Base-by-base conservation (phyloP, 2,888 invertebrate genomes). In the Lasioglossum pauxillum region DNA sequence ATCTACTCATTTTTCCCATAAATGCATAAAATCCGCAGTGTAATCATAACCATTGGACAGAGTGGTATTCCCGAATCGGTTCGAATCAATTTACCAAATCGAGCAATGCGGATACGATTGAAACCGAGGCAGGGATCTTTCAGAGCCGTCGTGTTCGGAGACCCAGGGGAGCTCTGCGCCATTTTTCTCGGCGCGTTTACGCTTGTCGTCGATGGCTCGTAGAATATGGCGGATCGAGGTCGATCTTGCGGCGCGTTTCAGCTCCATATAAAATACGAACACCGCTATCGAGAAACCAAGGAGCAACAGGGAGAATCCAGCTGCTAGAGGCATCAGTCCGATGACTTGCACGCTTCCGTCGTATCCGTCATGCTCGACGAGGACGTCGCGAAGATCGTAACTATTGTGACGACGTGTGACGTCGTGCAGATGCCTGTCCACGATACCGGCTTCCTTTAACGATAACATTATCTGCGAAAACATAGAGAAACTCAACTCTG, bases 271-370 rank as follows among this genome's bases (percentile, higher is more conserved):
- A 83, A 95, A 94, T 0, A 93, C 83, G 0, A 93, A 12, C 5
- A 83, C 89, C 2, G 94, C 91, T 10, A 92, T 57, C 4, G 90
- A 31, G 1, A 91, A 81, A 1, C 95, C 95, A 16, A 91, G 49
- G 1, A 92, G 72, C 5, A 95, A 88, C 60, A 93, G 41, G 0
- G 87, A 83, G 57, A 95, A 95, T 23, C 92, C 95, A 12, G 93
- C 93, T 0, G 92, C 93, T n/a, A 95, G 88, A 5, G 95, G 94
- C 8, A 87, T 93, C 5, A 94, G 31, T 8, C 84, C 81, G 2
- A 95, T 88, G 1, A 91, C 89, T 49, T 89, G 90, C 0, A 91
- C 87, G 31, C 41, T 78, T 4, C 90, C 90, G 5, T 91, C 89
- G 64, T 87, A 87, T 8, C 87, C 64, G 69, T 95, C 93, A 31